Base-by-base conservation (phyloP, 1,140 invertebrate genomes). In the Pachypeltis micranthus region DNA sequence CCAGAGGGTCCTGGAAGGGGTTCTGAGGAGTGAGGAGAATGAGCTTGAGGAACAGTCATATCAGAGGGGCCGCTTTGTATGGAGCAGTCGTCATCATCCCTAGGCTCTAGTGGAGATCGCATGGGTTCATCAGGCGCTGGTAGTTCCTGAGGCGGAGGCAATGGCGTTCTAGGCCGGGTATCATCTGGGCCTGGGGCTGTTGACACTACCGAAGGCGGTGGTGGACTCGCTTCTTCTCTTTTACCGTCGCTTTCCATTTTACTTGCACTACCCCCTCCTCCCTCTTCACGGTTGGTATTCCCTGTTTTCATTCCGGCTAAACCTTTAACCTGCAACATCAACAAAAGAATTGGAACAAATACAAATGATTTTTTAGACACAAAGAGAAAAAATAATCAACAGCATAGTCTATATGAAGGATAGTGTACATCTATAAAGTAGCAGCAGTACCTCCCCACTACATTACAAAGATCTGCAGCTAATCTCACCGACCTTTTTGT, bases 241-340 rank as follows among this genome's bases (percentile, higher is more conserved):
- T n/a, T 51, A 21, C 61, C 66, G 63, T 61, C 66, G 34, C 63
- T 66, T n/a, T n/a, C n/a, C n/a, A n/a, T n/a, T 61, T 61, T 64
- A 39, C 64, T 66, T 25, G 29, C 61, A 3, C 47, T 56, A 12
- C 44, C 55, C 26, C 29, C 56, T 58, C 25, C 54, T 47, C 62
- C 62, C 23, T 28, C 59, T 2, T 54, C 34, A 12, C 28, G 28
- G 21, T n/a, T n/a, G 62, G 31, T 2, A 65, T 66, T n/a, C 47
- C 19, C 23, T 63, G 70, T 4, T 69, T 87, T 91, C 87, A 91
- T 92, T 78, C 93, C 91, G 74, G 90, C 89, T 70, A 95, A 79
- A 71, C 91, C 91, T 78, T 92, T 90, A 62, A 89, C 86, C 44
- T 65, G 14, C 23, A 59, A 59, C n/a, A n/a, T n/a, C n/a, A n/a